These are phyloP conservation scores for Corvus hawaiiensis DNA, from an alignment of 2,113 vertebrate species.

Conservation along the genomic window DNA sequence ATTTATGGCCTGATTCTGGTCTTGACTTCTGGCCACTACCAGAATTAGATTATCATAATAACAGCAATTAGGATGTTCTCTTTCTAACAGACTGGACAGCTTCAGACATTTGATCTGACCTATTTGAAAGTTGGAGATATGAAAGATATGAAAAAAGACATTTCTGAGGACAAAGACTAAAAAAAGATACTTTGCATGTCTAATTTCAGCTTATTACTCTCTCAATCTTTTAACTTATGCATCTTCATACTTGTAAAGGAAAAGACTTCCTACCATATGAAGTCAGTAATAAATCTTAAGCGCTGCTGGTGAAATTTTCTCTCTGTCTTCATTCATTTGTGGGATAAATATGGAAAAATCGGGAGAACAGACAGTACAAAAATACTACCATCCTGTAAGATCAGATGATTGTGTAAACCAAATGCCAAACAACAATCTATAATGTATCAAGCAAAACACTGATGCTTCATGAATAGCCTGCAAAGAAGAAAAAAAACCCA, in stretches of 20 bases:
- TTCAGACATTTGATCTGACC: not conserved
- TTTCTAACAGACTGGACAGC: not conserved
- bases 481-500: not conserved
- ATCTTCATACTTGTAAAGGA: not conserved
- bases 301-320: not conserved
- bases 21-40: not conserved
- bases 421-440: not conserved
- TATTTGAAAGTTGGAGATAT: not conserved
- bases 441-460: not conserved
- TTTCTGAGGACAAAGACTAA: not conserved
- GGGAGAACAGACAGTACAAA: not conserved
- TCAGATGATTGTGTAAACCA: not conserved
- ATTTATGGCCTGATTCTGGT: not conserved
- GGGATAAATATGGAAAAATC: not conserved
- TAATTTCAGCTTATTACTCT: not conserved
- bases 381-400: not conserved
- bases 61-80: not conserved
- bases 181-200: not conserved
- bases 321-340: not conserved
- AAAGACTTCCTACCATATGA: not conserved
- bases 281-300: not conserved
- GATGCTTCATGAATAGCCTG: not conserved
- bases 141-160: not conserved
- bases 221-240: not conserved
- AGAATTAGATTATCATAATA: slow-evolving; percentile 25